Evolutionary conservation across 2,888 invertebrate genomes (phyloP).

Genomic region (Leucophenga montana): DNA sequence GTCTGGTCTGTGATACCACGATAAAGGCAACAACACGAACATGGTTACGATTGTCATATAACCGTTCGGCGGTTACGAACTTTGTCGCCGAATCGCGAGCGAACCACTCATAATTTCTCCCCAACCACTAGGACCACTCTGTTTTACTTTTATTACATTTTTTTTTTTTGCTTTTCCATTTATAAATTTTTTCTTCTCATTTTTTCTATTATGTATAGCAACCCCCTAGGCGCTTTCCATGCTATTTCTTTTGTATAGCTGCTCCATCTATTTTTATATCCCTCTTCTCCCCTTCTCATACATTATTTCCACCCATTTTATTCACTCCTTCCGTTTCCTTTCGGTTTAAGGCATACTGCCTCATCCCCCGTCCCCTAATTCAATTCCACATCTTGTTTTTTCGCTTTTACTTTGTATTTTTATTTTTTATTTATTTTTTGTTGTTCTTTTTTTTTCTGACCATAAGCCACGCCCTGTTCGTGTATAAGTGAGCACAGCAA

Average conservation of each 20-base stretch:
- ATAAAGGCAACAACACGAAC: slow-evolving; percentile 17
- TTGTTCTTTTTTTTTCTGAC: slow-evolving; percentile 54
- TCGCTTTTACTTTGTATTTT: slow-evolving; percentile 25
- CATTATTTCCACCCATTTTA: slow-evolving; percentile 16
- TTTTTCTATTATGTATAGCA: slow-evolving; percentile 36
- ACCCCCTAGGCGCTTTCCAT: slow-evolving; percentile 51
- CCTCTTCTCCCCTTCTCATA: slow-evolving; percentile 31
- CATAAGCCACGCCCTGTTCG: slow-evolving; percentile 71
- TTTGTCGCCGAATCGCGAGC: slow-evolving; percentile 38
- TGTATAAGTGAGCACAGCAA: slow-evolving; percentile 58
- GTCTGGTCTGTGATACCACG: slow-evolving; percentile 29
- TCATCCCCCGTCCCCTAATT: slow-evolving; percentile 49
- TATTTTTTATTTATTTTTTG: slow-evolving; percentile 37
- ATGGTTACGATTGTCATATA: slow-evolving; percentile 10
- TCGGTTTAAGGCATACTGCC: too few relatives aligned
- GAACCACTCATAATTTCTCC: slow-evolving; percentile 49
- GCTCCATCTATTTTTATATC: slow-evolving; percentile 18
- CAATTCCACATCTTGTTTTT: slow-evolving; percentile 36
- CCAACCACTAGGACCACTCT: slow-evolving; percentile 21
- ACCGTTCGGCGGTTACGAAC: neutral
- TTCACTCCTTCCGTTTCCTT: too few relatives aligned
- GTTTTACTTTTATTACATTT: neutral
- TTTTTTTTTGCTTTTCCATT: neutral
- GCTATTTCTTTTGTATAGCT: slow-evolving; percentile 28
- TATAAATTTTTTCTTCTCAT: neutral